Percentiles rank a stretch among this genome's conserved stretches.
These are phyloP conservation scores for Neofelis nebulosa DNA, from an alignment of 2,113 vertebrate species.

Conservation along the genomic window DNA sequence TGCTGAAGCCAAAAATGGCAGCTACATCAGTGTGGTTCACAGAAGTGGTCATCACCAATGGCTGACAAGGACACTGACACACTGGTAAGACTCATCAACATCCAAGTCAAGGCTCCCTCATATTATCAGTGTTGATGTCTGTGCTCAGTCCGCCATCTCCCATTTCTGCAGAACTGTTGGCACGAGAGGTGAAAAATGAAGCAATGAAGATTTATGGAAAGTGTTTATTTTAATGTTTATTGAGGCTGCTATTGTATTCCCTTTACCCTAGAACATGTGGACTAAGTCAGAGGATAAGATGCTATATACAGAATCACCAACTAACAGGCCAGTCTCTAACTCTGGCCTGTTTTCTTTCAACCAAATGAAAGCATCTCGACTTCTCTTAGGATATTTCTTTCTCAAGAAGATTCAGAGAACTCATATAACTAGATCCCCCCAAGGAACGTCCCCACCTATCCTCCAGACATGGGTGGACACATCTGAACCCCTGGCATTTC, in stretches of 20 bases:
- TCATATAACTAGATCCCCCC: neutral
- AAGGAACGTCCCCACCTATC: neutral
- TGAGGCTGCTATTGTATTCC: neutral
- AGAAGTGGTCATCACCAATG: neutral
- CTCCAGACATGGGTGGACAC: neutral
- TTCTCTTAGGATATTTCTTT: neutral
- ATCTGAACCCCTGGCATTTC: neutral
- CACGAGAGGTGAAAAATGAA: neutral
- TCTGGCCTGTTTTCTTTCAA: neutral
- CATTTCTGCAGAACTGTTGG: neutral
- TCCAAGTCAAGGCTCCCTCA: neutral
- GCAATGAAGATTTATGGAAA: neutral
- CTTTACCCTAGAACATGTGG: neutral
- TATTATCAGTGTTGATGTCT: neutral
- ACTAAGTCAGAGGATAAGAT: neutral
- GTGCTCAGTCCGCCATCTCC: neutral
- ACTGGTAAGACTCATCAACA: neutral
- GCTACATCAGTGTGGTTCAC: neutral
- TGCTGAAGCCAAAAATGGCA: neutral
- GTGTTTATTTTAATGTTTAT: neutral
- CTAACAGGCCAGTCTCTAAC: neutral
- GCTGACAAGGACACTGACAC: no score
- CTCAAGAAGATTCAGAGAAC: neutral
- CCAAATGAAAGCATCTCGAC: neutral
- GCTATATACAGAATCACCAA: neutral